Base-by-base conservation (phyloP, 1,140 invertebrate genomes). In the Lepidostoma basale region DNA sequence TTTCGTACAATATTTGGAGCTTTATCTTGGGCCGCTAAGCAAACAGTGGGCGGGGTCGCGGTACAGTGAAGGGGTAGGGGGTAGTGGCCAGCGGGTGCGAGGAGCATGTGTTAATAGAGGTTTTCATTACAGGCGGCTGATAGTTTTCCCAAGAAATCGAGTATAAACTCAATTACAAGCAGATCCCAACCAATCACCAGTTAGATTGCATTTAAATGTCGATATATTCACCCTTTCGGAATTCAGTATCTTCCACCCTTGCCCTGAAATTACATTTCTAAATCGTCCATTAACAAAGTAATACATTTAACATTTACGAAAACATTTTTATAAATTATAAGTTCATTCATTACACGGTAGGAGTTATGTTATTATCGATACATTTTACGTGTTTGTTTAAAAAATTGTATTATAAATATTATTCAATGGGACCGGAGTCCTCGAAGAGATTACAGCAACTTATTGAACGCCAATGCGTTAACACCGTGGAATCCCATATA, bases 101-200 rank as follows among this genome's bases (percentile, higher is more conserved):
- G 36, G 14, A 30, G 33, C 52, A 66, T 58, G 47, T 60, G 64
- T 67, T 67, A 67, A 67, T 67, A 47, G 40, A 59, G 30, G 39
- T 40, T 40, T 67, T 67, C 64, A 26, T 67, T 67, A 60, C 23
- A 12, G 45, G 20, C 36, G 63, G 49, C 12, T 40, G 30, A 59
- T 56, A 49, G 67, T 65, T 65, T 64, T 47, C 39, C 20, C 39
- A 26, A 47, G 16, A 28, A 69, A 64, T 64, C 62, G 62, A 18
- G 60, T 23, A 47, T 62, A 69, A 69, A 69, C 67, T 64, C 67
- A 64, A 69, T 69, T 69, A 69, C 60, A 12, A 20, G 30, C 30
- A 58, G 67, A 56, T 64, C 49, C 62, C 40, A 64, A 64, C 67
- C 62, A 64, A 64, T 69, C 67, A 64, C 18, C 18, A 49, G 45